These are phyloP conservation scores for Atrina japonica DNA, from an alignment of 2,888 invertebrate genomes.

Conservation along the genomic window DNA sequence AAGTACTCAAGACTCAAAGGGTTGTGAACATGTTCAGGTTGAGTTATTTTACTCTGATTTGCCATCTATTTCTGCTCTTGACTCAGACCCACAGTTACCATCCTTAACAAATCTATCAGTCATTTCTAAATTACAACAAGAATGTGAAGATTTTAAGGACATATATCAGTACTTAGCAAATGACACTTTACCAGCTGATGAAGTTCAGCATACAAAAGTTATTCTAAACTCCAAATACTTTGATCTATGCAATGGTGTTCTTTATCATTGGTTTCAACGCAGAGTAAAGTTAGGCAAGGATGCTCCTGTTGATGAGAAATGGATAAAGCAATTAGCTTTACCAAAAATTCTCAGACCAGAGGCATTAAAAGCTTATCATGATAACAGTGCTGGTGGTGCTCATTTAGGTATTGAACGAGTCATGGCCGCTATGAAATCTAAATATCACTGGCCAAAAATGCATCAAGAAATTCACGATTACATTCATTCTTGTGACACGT, in stretches of 20 bases:
- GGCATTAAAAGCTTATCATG: constrained; percentile 32
- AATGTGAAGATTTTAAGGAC: constrained; percentile 13
- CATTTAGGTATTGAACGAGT: constrained; percentile 27
- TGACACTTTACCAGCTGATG: constrained; percentile 15
- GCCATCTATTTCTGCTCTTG: too few species aligned
- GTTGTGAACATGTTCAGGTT: not conserved
- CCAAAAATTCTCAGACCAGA: constrained; percentile 21
- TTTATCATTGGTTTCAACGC: constrained; percentile 34
- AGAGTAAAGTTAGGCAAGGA: not conserved
- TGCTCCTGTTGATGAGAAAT: not conserved
- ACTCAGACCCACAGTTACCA: too few species aligned
- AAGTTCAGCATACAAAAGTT: not conserved
- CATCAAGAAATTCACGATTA: constrained; percentile 36
- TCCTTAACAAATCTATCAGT: not conserved
- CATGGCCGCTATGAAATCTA: constrained; percentile 23
- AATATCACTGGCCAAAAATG: constrained; percentile 33
- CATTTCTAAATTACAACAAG: constrained; percentile 8
- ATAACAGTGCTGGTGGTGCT: constrained; percentile 27
- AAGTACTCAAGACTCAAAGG: not conserved
- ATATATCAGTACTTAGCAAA: constrained; percentile 12
- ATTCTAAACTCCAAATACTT: constrained; percentile 10
- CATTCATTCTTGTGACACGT: constrained; percentile 35
- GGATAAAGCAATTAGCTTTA: constrained; percentile 32
- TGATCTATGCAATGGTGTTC: constrained; percentile 24
- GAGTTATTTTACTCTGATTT: not conserved